Percentiles rank a stretch among this genome's conserved stretches.
phyloP scores from a whole-genome alignment of 2,797 vertebrate genomes.

The Paguma larvata region DNA sequence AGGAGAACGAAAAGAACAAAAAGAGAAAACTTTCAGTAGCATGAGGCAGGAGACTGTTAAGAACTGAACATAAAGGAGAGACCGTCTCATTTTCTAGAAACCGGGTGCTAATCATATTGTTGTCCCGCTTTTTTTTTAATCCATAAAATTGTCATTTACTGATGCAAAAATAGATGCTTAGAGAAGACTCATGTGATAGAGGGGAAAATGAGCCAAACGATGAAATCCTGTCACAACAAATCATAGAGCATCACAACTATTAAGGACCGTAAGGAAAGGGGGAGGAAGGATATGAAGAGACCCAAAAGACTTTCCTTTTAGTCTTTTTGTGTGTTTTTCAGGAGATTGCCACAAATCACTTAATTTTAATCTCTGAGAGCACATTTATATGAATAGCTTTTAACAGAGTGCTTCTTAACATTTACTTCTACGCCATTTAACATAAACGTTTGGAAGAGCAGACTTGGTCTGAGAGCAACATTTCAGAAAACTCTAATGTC shows the following conservation, averaged over 20 bases:
- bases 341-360: conserved; percentile 85
- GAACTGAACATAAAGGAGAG: neutral
- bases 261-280: neutral
- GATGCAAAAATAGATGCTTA: conserved; percentile 9
- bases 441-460: conserved; percentile 85
- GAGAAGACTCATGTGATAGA: neutral
- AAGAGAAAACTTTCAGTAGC: neutral
- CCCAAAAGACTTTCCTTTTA: conserved; percentile 71
- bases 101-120: neutral
- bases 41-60: conserved; percentile 62
- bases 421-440: conserved; percentile 85
- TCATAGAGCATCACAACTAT: neutral
- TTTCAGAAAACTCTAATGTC: conserved; percentile 84
- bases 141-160: neutral
- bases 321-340: conserved; percentile 72
- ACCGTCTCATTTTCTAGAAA: neutral
- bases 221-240: neutral
- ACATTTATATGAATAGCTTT: conserved; percentile 87
- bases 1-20: neutral
- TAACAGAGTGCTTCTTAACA: conserved; percentile 87
- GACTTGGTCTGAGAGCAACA: conserved; percentile 78
- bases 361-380: conserved; percentile 84
- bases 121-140: neutral
- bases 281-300: conserved; percentile 70
- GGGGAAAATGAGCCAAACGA: neutral